Conservation (phyloP, 35 echinoderm and acorn worm species). For the Eucidaris tribuloides region DNA sequence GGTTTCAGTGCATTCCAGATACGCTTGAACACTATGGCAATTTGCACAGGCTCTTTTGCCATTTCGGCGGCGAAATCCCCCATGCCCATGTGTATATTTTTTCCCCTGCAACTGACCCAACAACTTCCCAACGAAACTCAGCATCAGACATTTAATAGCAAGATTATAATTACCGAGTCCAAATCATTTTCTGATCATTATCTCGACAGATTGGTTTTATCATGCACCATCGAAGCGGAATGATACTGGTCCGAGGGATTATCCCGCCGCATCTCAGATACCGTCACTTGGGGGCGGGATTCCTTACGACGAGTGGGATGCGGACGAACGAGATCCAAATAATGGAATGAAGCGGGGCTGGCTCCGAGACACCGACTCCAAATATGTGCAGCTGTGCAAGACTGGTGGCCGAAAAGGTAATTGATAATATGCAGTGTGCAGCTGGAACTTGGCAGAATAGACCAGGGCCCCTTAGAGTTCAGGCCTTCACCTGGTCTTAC, state of each 20-base stretch:
- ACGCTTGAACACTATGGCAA: no score
- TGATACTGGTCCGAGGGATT: constrained; percentile 40
- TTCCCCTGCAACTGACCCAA: no score
- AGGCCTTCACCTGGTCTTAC: no score
- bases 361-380: constrained; percentile 81
- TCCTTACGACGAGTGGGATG: constrained; percentile 39
- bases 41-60: no score
- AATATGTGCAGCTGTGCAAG: constrained; percentile 87
- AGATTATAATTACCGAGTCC: no score
- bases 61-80: no score
- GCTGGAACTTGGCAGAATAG: neutral
- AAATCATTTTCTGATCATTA: no score
- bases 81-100: no score
- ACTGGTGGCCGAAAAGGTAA: constrained; percentile 92
- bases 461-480: no score
- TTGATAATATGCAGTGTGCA: neutral
- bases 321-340: constrained; percentile 51
- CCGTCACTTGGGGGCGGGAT: constrained; percentile 40
- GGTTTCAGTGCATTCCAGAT: no score
- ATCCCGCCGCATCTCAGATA: constrained; percentile 95
- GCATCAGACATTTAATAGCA: no score
- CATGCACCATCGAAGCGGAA: constrained; percentile 83
- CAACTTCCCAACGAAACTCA: no score
- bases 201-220: constrained; percentile 99
- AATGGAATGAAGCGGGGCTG: constrained; percentile 75